A percentile compares a stretch with the other conserved stretches of the same genome.
phyloP scores from a whole-genome alignment of 2,797 vertebrate genomes.

The Leptodactylus fallax region DNA sequence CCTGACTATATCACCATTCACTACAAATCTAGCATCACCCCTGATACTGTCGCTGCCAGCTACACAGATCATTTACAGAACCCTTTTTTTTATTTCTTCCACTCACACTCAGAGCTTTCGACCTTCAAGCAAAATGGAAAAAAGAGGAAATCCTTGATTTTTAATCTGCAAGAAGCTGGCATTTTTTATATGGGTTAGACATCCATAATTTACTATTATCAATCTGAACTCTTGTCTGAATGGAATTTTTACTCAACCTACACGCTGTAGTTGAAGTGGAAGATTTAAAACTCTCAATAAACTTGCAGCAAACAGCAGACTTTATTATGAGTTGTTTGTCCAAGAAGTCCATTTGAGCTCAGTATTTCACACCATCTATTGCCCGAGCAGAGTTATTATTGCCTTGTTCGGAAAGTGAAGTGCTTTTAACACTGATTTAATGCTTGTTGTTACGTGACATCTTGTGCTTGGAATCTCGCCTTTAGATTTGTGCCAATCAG shows the following conservation, averaged over 20 bases:
- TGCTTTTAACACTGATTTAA: slow-evolving; percentile 55
- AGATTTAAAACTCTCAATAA: slow-evolving; percentile 81
- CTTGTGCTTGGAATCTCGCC: slow-evolving; percentile 17
- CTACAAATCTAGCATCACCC: neutral
- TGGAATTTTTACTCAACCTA: slow-evolving; percentile 82
- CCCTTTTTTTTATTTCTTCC: neutral
- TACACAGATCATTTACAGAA: neutral
- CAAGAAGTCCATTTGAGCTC: slow-evolving; percentile 79
- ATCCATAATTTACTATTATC: slow-evolving; percentile 85
- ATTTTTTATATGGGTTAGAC: slow-evolving; percentile 76
- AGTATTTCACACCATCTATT: slow-evolving; percentile 65
- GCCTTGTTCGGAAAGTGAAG: slow-evolving; percentile 34
- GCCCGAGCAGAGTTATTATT: slow-evolving; percentile 45
- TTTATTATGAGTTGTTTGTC: slow-evolving; percentile 80
- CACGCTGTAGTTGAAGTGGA: slow-evolving; percentile 77
- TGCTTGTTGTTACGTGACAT: slow-evolving; percentile 11
- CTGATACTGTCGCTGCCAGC: neutral
- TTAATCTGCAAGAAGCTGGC: slow-evolving; percentile 47
- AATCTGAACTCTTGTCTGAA: slow-evolving; percentile 81
- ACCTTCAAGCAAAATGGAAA: slow-evolving; percentile 31
- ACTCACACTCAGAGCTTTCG: neutral
- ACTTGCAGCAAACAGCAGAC: slow-evolving; percentile 77
- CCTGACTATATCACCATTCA: neutral
- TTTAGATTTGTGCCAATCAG: neutral
- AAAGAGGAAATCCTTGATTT: slow-evolving; percentile 26